Conservation (phyloP, 2,888 invertebrate species). For the Drosophila suboccidentalis region DNA sequence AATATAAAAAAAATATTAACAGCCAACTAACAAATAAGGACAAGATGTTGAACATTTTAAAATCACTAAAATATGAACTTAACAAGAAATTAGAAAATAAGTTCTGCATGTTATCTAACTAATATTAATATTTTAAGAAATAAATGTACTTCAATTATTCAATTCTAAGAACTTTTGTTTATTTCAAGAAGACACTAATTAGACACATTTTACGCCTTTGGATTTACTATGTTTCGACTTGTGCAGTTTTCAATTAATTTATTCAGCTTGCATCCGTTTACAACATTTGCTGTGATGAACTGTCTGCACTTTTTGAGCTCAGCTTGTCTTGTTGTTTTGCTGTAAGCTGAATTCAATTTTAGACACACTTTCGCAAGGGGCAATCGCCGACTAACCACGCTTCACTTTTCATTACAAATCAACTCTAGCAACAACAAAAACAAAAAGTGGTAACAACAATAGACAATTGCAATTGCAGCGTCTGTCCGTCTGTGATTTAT, state of each 20-base stretch:
- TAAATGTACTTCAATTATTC: no score
- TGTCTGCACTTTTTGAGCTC: constrained; percentile 11
- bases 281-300: constrained; percentile 2
- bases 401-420: constrained; percentile 72
- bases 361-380: constrained; percentile 74
- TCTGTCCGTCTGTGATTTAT: constrained; percentile 35
- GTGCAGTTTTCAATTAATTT: constrained; percentile 6
- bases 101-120: no score
- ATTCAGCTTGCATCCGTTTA: neutral
- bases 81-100: no score
- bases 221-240: neutral
- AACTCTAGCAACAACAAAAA: constrained; percentile 9
- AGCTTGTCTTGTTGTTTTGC: constrained; percentile 12
- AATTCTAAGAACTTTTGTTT: no score
- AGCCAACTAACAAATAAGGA: no score
- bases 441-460: constrained; percentile 11
- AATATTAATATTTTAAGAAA: no score
- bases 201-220: neutral
- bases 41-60: no score
- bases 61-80: no score
- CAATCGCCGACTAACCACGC: constrained; percentile 48
- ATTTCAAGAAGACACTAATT: neutral
- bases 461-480: constrained; percentile 31
- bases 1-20: no score
- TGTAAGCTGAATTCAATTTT: constrained; percentile 36